Evolutionary conservation across 2,113 vertebrate genomes (phyloP).

Genomic region (Albula goreensis): DNA sequence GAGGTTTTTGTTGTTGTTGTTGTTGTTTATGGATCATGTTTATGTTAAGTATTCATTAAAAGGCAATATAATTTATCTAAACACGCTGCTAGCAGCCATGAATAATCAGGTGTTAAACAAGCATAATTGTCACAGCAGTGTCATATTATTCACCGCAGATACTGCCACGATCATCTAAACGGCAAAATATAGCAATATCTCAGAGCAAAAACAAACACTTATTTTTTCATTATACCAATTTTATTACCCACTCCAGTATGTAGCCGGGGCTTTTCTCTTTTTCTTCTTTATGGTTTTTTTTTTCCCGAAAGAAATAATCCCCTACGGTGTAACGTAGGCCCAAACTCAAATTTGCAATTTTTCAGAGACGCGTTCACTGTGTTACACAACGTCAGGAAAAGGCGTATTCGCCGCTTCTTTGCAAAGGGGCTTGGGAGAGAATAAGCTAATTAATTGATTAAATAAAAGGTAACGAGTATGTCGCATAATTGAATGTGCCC

Average conservation of each 20-base stretch:
- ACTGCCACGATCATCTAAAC: background rate
- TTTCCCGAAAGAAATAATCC: background rate
- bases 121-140: background rate
- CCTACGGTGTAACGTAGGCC: background rate
- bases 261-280: background rate
- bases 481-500: slow-evolving; percentile 50
- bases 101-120: slow-evolving; percentile 1
- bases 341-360: background rate
- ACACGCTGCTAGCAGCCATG: background rate
- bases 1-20: background rate
- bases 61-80: background rate
- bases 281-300: background rate
- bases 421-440: background rate
- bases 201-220: background rate
- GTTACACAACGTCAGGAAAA: background rate
- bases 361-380: background rate
- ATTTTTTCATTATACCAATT: background rate
- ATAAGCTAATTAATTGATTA: slow-evolving; percentile 44
- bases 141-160: background rate
- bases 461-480: slow-evolving; percentile 50
- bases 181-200: background rate
- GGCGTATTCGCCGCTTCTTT: background rate
- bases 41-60: background rate
- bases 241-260: background rate
- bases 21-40: background rate